Conservation (phyloP, 2,113 vertebrate genomes). For the Echinops telfairi region DNA sequence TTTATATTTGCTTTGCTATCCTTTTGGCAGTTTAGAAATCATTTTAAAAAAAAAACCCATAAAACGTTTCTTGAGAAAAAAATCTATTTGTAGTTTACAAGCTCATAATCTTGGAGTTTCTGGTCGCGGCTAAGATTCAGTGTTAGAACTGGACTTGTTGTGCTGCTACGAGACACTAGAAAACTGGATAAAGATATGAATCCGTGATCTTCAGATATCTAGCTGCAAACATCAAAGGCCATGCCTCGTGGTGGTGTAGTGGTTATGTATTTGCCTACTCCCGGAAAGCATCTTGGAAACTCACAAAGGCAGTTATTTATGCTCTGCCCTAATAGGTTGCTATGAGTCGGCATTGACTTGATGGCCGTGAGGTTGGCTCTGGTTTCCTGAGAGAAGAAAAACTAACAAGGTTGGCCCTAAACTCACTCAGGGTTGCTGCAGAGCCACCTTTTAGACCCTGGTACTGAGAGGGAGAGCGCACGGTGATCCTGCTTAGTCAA, state of each 20-base stretch:
- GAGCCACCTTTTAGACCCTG: neutral
- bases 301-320: no score
- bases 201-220: neutral
- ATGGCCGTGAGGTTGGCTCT: no score
- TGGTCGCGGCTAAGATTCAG: neutral
- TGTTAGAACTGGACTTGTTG: neutral
- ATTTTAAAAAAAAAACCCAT: neutral
- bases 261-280: no score
- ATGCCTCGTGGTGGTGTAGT: neutral
- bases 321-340: no score
- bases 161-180: neutral
- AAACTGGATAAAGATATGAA: constrained; percentile 17
- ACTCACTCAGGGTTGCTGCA: neutral
- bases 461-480: neutral
- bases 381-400: neutral
- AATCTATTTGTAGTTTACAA: neutral
- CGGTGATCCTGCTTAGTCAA: neutral
- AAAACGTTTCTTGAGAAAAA: neutral
- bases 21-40: neutral
- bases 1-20: constrained; percentile 22
- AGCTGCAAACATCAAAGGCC: neutral
- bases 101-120: neutral
- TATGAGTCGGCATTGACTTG: no score
- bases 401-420: neutral
- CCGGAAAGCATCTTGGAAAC: no score